Evolutionary conservation across 1,140 invertebrate species (phyloP).

Genomic region (Scylla paramamosain): DNA sequence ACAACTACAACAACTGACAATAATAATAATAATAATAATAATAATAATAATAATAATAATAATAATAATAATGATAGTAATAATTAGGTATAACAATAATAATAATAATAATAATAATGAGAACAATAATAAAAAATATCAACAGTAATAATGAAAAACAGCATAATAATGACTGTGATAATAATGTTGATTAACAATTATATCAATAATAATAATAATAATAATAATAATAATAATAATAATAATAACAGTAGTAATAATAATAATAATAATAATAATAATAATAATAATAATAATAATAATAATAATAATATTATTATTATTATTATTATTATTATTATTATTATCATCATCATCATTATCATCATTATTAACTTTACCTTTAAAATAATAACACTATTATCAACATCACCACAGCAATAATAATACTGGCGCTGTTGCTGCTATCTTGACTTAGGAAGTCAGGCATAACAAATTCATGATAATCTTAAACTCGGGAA

Average conservation of each 20-base stretch:
- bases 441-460: too few relatives aligned
- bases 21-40: neutral
- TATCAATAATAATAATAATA: neutral
- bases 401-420: too few relatives aligned
- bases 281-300: neutral
- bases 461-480: too few relatives aligned
- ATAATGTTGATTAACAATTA: neutral
- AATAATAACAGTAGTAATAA: constrained; percentile 5
- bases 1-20: neutral
- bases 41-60: neutral
- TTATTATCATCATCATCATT: constrained; percentile 24
- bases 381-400: neutral
- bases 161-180: neutral
- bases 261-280: constrained; percentile 24
- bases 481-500: too few relatives aligned
- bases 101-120: neutral
- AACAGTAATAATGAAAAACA: neutral
- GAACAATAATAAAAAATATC: neutral
- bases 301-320: neutral
- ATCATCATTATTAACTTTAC: constrained; percentile 25
- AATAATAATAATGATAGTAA: neutral
- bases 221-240: constrained; percentile 33
- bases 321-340: constrained; percentile 36
- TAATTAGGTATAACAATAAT: neutral
- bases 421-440: too few relatives aligned